Percentiles rank a stretch among this genome's conserved stretches.
phyloP scores from a whole-genome alignment of 2,888 invertebrate species.

The Dyspetes luteomarginatus region DNA sequence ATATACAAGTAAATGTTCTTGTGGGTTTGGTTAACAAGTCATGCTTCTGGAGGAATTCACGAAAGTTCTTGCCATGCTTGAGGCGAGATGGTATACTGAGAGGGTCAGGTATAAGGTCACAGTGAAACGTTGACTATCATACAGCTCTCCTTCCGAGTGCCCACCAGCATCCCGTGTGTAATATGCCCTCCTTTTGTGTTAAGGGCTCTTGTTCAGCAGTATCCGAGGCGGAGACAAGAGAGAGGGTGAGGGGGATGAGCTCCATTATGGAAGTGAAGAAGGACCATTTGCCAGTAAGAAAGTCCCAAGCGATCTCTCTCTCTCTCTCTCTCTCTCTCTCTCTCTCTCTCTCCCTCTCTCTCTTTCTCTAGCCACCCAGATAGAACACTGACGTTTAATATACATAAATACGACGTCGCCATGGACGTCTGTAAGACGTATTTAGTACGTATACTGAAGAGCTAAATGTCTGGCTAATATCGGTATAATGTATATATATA shows the following conservation, averaged over 20 bases:
- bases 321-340: background rate
- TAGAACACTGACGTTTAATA: constrained; percentile 8
- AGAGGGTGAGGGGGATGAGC: constrained; percentile 56
- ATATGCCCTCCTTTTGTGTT: constrained; percentile 68
- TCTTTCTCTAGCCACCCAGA: constrained; percentile 1
- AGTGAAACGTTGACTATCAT: constrained; percentile 18
- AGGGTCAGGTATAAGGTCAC: constrained; percentile 27
- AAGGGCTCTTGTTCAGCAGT: constrained; percentile 76
- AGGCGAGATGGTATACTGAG: constrained; percentile 13
- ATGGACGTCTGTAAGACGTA: constrained; percentile 33
- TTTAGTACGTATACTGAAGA: constrained; percentile 27
- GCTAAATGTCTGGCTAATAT: constrained; percentile 43
- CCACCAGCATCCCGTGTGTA: constrained; percentile 42
- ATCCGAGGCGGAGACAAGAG: constrained; percentile 56
- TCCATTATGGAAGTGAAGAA: constrained; percentile 67
- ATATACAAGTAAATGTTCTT: constrained; percentile 21
- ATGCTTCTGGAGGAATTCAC: constrained; percentile 10
- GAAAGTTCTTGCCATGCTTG: constrained; percentile 36
- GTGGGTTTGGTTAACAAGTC: background rate
- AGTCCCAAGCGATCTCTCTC: constrained; percentile 50
- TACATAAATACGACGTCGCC: constrained; percentile 1
- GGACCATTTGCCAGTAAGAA: constrained; percentile 67
- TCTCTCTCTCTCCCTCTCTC: background rate
- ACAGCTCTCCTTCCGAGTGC: background rate
- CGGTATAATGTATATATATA: constrained; percentile 42